A percentile compares a stretch with the other conserved stretches of the same genome.
These are phyloP conservation scores for Drosophila suzukii DNA, from an alignment of 1,140 invertebrate species.

Conservation along the genomic window DNA sequence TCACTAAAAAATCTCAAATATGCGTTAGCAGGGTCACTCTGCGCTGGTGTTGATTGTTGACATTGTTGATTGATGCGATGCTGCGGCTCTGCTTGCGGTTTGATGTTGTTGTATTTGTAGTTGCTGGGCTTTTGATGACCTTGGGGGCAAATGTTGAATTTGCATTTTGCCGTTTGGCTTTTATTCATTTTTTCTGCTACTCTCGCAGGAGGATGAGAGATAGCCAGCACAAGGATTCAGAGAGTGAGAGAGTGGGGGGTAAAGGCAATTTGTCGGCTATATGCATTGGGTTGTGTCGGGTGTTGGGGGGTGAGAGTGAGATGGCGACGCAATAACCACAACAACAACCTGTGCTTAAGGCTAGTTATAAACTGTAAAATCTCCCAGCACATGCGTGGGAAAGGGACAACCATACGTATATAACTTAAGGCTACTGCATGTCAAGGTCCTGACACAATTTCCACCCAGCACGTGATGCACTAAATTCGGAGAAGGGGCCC, in stretches of 20 bases:
- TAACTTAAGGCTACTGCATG: conserved; percentile 63
- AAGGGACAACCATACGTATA: conserved; percentile 39
- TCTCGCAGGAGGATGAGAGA: conserved; percentile 5
- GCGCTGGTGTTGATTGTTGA: conserved; percentile 62
- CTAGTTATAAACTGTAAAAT: conserved; percentile 32
- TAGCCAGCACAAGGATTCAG: conserved; percentile 1
- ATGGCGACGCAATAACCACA: conserved; percentile 35
- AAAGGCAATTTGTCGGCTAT: conserved; percentile 32
- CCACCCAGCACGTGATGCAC: conserved; percentile 48
- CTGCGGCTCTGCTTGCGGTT: conserved; percentile 26
- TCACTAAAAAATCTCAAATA: conserved; percentile 10
- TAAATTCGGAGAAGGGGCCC: conserved; percentile 1
- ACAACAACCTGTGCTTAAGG: conserved; percentile 62
- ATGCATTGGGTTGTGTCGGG: conserved; percentile 38
- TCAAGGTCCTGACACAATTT: conserved; percentile 76
- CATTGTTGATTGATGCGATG: conserved; percentile 61
- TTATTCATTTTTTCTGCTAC: conserved; percentile 17
- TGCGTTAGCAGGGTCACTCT: conserved; percentile 28
- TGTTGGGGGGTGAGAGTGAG: conserved; percentile 2
- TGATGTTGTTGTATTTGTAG: conserved; percentile 20
- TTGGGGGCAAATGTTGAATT: conserved; percentile 28
- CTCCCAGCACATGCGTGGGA: conserved; percentile 8
- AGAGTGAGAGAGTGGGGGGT: conserved; percentile 13
- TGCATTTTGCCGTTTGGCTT: conserved; percentile 21
- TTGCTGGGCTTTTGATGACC: conserved; percentile 25